Evolutionary conservation across 2,113 vertebrate species (phyloP), one percentile per base, ranked within the genome.

Genomic region (Nanger granti): DNA sequence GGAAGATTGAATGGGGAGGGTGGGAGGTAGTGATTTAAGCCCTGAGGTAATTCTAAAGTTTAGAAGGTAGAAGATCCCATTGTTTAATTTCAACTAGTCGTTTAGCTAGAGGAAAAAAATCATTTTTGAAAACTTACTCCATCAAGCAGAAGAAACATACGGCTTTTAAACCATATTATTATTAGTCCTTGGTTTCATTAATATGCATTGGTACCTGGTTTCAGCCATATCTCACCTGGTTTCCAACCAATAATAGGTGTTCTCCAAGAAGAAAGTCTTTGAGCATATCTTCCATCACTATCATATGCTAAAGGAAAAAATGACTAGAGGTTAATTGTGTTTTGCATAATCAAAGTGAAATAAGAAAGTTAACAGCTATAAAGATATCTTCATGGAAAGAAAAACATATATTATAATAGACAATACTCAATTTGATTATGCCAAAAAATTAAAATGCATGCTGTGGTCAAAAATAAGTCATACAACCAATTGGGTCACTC

Each of bases 241-340:
- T 99, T 34, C 99, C 99, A 90, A 99, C 99, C 98, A 99, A 96
- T 79, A 99, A 99, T 69, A 99, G 99, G 98, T 99, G 99, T 83
- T 99, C 99, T 97, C 99, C 99, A 54, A 99, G 98, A 34, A 99
- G 98, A 89, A 99, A 99, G 97, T 99, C 99, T 97, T 99, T 99
- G 59, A 99, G 98, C 99, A 99, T 99, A 98, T 99, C 99, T 98
- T 99, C 99, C 99, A 99, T 99, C 96, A 99, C 99, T 98, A 99
- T 98, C 99, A 99, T 99, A 98, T 99, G 99, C 99, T 99, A 97
- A 29, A 98, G 84, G 98, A 93, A 98, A 73, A 52, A 93, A 20
- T 54, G 91, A 89, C 0, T 8, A 31, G 87, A 80, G 28, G 87
- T 98, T 94, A 97, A 66, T 13, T 20, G 54, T 4, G n/a, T 52